These are phyloP conservation scores for Callipepla squamata DNA, from an alignment of 2,113 vertebrate species.

Conservation along the genomic window DNA sequence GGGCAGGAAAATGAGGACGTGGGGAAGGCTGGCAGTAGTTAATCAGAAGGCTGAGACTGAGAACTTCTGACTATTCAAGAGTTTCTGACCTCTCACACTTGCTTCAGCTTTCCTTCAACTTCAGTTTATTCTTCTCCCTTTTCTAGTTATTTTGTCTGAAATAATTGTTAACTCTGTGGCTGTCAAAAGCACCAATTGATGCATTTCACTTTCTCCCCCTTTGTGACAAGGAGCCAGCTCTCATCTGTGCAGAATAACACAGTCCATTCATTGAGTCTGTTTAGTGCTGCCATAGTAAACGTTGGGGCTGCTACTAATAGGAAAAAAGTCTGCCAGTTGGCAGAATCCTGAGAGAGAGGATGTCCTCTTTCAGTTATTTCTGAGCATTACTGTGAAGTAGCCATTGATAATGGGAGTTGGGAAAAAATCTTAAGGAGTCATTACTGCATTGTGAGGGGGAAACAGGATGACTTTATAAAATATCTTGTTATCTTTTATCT, in stretches of 20 bases:
- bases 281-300: not conserved
- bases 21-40: not conserved
- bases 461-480: not conserved
- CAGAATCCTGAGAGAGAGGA: not conserved
- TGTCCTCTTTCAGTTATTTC: not conserved
- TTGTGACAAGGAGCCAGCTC: not conserved
- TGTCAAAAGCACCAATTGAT: not conserved
- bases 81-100: not conserved
- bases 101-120: not conserved
- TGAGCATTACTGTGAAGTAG: not conserved
- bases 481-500: not conserved
- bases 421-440: not conserved
- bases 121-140: not conserved
- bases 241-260: not conserved
- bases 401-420: not conserved
- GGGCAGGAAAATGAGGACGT: not conserved
- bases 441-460: not conserved
- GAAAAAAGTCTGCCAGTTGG: not conserved
- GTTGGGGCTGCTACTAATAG: not conserved
- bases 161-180: not conserved
- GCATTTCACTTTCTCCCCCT: not conserved
- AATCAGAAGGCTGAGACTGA: not conserved
- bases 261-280: not conserved
- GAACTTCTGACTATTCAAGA: not conserved
- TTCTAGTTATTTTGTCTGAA: not conserved